Base-by-base conservation (phyloP, 92 coral and sea anemone genomes). In the Siderastrea radians region DNA sequence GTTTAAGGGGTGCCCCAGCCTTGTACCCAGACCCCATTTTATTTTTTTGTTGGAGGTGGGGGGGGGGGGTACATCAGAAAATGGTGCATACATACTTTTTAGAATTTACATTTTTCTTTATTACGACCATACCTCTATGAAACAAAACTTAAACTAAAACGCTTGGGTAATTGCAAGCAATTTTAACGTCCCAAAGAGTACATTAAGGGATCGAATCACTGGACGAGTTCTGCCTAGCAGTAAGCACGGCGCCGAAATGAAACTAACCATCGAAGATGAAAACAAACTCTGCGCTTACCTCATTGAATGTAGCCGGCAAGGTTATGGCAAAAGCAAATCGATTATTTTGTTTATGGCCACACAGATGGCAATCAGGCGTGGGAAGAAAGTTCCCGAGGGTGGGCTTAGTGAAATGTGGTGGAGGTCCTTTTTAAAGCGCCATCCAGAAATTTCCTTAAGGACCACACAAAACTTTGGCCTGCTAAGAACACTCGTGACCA, bases 271-370 rank as follows among this genome's bases (percentile, higher is more conserved):
- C 0, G 73, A 86, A 9, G 85, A 86, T 44, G 85, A 86, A 17
- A 8, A 6, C 1, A 57, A 72, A 13, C 63, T 86, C 3, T 85
- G 85, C 0, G 74, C 84, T 0, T 78, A 86, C 53, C 11, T 86
- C 3, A 57, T 78, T 0, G 74, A 71, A 0, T 2, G 6, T 9
- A 53, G 78, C 62, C 19, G 53, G 2, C 78, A 86, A 43, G 90
- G 90, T 38, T 86, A 86, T 49, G 90, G 85, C 8, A 86, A 86
- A 48, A 68, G 80, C 14, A 78, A 79, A 71, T 79, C 78, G 1
- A 79, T 59, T 17, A 86, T 86, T 1, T 2, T 86, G 3, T 86
- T 52, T 26, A 86, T 86, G 90, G 90, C 85, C 0, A 78, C 90
- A 0, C 65, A 76, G 8, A 78, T 78, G 3, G 90, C 85, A 2